Conservation (phyloP, 2,797 vertebrate genomes). For the Pangasius sanitwongsei region DNA sequence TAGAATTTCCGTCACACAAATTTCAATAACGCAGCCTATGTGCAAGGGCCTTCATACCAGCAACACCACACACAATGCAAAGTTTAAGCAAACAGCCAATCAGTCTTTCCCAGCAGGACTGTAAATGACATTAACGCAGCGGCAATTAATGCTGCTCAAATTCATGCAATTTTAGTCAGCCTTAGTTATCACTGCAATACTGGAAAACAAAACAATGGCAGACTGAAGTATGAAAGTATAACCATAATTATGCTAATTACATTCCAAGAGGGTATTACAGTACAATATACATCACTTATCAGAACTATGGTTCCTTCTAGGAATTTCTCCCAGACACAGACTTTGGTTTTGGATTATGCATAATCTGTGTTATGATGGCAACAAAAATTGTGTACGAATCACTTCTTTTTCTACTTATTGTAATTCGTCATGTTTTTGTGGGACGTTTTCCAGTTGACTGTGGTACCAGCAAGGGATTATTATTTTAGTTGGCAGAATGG, state of each 20-base stretch:
- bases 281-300: slow-evolving; percentile 3
- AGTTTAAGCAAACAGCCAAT: not conserved
- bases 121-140: not conserved
- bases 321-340: slow-evolving; percentile 11
- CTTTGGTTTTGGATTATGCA: slow-evolving; percentile 21
- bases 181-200: not conserved
- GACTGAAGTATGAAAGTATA: not conserved
- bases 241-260: slow-evolving; percentile 21
- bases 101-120: not conserved
- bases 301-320: not conserved
- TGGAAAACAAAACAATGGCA: slow-evolving; percentile 8
- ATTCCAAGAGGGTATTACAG: slow-evolving; percentile 14
- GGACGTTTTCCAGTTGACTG: slow-evolving; percentile 14
- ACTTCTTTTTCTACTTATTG: not conserved
- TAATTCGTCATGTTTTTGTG: slow-evolving; percentile 15
- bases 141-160: not conserved
- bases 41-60: not conserved
- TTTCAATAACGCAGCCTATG: not conserved
- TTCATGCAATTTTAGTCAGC: not conserved
- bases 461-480: slow-evolving; percentile 6
- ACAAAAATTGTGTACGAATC: slow-evolving; percentile 1
- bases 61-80: not conserved
- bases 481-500: slow-evolving; percentile 18
- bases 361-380: slow-evolving; percentile 10
- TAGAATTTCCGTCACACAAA: not conserved